Evolutionary conservation across 2,888 invertebrate species (phyloP).

Genomic region (Girardia tigrina): DNA sequence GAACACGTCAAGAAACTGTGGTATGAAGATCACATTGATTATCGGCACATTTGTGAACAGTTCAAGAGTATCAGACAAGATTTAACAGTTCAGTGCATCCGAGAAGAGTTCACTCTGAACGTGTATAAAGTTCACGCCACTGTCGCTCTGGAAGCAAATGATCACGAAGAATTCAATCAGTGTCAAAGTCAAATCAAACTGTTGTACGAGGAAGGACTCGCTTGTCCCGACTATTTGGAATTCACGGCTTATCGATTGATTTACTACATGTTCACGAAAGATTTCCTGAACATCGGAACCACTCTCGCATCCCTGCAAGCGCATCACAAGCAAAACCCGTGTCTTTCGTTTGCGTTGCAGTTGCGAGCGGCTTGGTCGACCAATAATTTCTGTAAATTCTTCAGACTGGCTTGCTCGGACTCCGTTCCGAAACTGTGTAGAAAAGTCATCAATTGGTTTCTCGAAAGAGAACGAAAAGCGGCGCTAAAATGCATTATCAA

Average conservation of each 20-base stretch:
- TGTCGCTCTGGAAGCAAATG: constrained; percentile 88
- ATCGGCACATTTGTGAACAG: constrained; percentile 92
- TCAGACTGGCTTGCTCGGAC: constrained; percentile 66
- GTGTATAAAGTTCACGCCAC: constrained; percentile 97
- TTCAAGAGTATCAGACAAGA: constrained; percentile 95
- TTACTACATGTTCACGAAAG: constrained; percentile 93
- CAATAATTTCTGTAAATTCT: constrained; percentile 79
- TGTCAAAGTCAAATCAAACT: constrained; percentile 94
- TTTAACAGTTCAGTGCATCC: constrained; percentile 88
- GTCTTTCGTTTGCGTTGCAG: constrained; percentile 69
- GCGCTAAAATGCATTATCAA: constrained; percentile 82
- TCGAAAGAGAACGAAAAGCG: constrained; percentile 76
- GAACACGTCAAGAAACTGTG: constrained; percentile 78
- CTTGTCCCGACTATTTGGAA: constrained; percentile 60
- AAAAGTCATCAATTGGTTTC: constrained; percentile 93
- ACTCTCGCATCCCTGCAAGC: constrained; percentile 67
- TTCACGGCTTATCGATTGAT: constrained; percentile 88
- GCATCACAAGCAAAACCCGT: constrained; percentile 66
- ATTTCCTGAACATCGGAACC: constrained; percentile 82
- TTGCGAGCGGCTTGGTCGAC: constrained; percentile 82
- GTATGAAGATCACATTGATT: constrained; percentile 66
- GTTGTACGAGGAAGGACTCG: constrained; percentile 58
- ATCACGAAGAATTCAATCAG: constrained; percentile 97
- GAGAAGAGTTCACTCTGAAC: constrained; percentile 82
- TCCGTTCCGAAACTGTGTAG: constrained; percentile 83